Evolutionary conservation across 2,797 vertebrate genomes (phyloP), one percentile per base, ranked within the genome.

Genomic region (Cynodonichthys magdalenae): DNA sequence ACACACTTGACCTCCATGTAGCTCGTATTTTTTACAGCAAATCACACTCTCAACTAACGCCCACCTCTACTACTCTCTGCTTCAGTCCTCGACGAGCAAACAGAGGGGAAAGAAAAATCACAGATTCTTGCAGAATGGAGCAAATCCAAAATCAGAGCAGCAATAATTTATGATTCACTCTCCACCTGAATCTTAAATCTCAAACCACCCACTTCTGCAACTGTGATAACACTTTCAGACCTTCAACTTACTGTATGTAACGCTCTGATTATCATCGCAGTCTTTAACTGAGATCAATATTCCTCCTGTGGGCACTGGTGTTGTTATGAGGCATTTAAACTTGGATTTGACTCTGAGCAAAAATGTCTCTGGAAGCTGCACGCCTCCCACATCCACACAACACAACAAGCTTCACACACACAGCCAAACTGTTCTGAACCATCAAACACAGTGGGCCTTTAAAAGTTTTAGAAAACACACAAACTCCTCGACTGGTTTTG

Each of bases 141-240:
- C 63, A 75, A 71, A 67, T 66, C 63, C 74, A 64, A 46, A 66
- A 61, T 74, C 74, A 73, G 63, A 56, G 71, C 75, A 63, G 68
- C 69, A 84, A 66, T 75, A 85, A 63, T 53, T 52, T n/a, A 39
- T 73, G 82, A 87, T 70, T 86, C 78, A 76, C 78, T 73, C 57
- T 53, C 18, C 54, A 77, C 77, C 75, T 70, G 63, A 66, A 63
- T 77, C 63, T 29, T 3, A 59, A 71, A 74, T 69, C 68, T 58
- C 19, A 68, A 71, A 53, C 34, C 69, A 48, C 64, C 78, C 77
- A 74, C 76, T 31, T 55, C 24, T 14, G 4, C 19, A 11, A 49
- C 58, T 58, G 31, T 15, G 41, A 59, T 52, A 60, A 63, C 56
- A 71, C 59, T 76, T 75, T 24, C 24, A 24, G 24, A 24, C 24